phyloP scores from a whole-genome alignment of 2,888 invertebrate species.

The Ornithoptera priamus region DNA sequence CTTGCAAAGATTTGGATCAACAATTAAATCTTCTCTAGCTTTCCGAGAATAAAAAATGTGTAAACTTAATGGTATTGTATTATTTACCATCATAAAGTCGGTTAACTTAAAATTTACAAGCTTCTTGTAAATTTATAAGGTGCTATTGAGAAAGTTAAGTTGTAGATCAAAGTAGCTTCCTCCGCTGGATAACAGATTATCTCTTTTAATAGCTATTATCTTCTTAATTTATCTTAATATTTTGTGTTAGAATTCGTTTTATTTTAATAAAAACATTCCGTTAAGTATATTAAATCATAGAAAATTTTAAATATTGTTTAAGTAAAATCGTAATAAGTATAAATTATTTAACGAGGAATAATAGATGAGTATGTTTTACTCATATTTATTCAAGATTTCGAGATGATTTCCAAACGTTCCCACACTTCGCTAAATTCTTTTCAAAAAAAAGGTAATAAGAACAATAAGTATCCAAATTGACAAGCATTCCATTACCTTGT shows the following conservation, averaged over 20 bases:
- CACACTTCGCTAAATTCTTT: no score
- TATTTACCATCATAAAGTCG: constrained; percentile 56
- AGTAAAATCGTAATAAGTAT: no score
- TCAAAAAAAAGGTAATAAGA: no score
- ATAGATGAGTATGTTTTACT: no score
- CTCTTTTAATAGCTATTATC: constrained; percentile 49
- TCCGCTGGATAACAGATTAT: constrained; percentile 48
- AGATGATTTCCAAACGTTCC: no score
- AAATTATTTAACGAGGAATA: no score
- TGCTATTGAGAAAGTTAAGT: constrained; percentile 59
- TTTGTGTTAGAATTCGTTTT: constrained; percentile 35
- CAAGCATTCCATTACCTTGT: background rate
- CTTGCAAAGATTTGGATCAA: background rate
- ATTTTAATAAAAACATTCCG: constrained; percentile 8
- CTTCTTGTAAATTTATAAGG: constrained; percentile 58
- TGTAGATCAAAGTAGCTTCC: constrained; percentile 57
- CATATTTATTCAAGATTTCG: no score
- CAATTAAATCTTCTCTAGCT: constrained; percentile 31
- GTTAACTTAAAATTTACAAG: constrained; percentile 57
- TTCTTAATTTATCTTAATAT: constrained; percentile 46
- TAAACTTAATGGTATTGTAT: constrained; percentile 61
- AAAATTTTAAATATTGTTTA: no score
- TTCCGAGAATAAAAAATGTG: constrained; percentile 58
- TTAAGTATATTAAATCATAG: no score
- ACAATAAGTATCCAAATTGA: background rate